Base-by-base conservation (phyloP, 2,113 vertebrate species). In the Antigone vipio region DNA sequence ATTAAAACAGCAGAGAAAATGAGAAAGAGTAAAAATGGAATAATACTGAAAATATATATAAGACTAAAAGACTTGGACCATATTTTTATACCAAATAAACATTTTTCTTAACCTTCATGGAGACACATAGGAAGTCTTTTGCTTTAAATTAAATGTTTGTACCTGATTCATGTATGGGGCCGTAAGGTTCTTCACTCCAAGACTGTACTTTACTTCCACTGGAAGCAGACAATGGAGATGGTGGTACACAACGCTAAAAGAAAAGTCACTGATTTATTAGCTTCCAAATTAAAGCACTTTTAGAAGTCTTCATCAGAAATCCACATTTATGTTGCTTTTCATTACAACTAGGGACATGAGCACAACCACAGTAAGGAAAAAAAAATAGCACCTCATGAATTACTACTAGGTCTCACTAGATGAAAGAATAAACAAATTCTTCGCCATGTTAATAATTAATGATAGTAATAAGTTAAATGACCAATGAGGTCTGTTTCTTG, bases 131-230 rank as follows among this genome's bases (percentile, higher is more conserved):
- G 9, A 66, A 81, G 23, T 16, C 5, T 86, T 93, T 73, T 68
- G n/a, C 42, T n/a, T 85, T 73, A 91, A 91, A n/a, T 78, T 2
- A 52, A 29, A 21, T 13, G 11, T 83, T 92, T 94, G 75, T 96
- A 98, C 98, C 98, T 91, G 98, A 98, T 59, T 79, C 35, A 20
- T 96, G 97, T 58, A 93, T 4, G 13, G 85, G 59, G 44, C 63
- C 72, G 63, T 5, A 42, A 66, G 53, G 62, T 52, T 93, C 42
- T 60, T 90, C 86, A 64, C 56, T 50, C 72, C 86, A 74, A 20
- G 45, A 32, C 62, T 87, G 92, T 64, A 72, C 85, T 94, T 53
- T 58, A n/a, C 47, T 93, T 77, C 88, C 95, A 80, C 92, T 98
- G 77, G 95, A 97, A 40, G 15, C 27, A 58, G 94, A 96, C 6